These are phyloP conservation scores for Dicroscelio sp. DNA, from an alignment of 2,888 invertebrate species.

Conservation along the genomic window DNA sequence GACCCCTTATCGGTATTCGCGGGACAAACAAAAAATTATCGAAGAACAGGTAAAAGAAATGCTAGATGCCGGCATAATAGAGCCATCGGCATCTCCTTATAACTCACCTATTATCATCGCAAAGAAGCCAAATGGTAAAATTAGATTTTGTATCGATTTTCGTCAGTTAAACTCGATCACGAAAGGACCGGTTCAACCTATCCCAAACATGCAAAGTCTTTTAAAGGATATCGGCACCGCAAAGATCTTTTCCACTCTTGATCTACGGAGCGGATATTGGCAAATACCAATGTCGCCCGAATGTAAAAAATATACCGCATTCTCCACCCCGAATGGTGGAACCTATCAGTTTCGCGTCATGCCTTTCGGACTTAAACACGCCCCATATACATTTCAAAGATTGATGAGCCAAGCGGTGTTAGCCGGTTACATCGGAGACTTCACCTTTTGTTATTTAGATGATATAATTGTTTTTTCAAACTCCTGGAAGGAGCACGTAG, in stretches of 20 bases:
- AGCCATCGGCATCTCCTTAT: not conserved
- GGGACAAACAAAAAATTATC: not conserved
- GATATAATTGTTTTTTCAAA: constrained; percentile 86
- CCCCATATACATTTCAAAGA: constrained; percentile 81
- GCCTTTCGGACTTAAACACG: too few relatives aligned
- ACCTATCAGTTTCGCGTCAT: too few relatives aligned
- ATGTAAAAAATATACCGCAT: not conserved
- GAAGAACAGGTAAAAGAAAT: constrained; percentile 33
- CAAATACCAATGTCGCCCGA: constrained; percentile 84
- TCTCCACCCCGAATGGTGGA: constrained; percentile 64
- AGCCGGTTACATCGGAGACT: constrained; percentile 69
- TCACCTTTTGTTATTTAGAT: constrained; percentile 85
- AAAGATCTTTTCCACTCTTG: constrained; percentile 81
- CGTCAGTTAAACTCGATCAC: constrained; percentile 83
- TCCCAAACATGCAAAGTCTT: constrained; percentile 82
- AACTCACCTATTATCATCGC: constrained; percentile 77
- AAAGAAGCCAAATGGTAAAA: constrained; percentile 70
- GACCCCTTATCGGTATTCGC: constrained; percentile 3
- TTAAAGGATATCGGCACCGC: constrained; percentile 85
- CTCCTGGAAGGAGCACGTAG: constrained; percentile 77
- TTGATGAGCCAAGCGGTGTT: not conserved
- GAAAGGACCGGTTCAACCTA: constrained; percentile 70
- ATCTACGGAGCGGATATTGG: constrained; percentile 85
- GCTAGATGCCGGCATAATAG: constrained; percentile 22
- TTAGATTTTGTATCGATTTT: constrained; percentile 64